Percentiles rank a stretch among this genome's conserved stretches.
phyloP scores from a whole-genome alignment of 1,140 invertebrate genomes.

The Neodiprion lecontei region DNA sequence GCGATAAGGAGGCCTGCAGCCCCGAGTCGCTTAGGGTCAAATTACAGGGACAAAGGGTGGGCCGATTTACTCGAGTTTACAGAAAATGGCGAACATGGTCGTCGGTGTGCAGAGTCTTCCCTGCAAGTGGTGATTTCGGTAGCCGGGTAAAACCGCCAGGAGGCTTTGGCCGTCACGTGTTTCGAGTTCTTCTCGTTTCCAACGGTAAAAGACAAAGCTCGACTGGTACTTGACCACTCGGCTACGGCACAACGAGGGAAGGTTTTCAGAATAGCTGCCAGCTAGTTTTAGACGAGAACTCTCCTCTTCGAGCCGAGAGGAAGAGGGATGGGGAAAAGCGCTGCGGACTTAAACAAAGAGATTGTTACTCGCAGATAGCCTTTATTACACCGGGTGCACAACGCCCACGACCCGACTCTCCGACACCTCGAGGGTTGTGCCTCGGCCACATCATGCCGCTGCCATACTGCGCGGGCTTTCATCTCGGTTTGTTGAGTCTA shows the following conservation, averaged over 20 bases:
- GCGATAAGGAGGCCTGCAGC: no score
- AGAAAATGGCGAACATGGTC: no score
- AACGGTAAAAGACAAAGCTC: conserved; percentile 4
- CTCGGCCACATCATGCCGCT: no score
- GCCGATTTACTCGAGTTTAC: no score
- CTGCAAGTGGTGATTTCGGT: no score
- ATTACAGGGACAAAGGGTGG: no score
- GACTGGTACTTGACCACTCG: not conserved
- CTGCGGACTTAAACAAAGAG: not conserved
- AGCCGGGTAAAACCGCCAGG: not conserved
- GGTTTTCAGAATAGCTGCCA: not conserved
- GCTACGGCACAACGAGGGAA: not conserved
- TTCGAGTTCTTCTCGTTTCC: not conserved
- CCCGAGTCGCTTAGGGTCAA: no score
- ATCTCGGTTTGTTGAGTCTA: not conserved
- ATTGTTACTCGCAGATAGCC: not conserved
- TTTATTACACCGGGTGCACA: not conserved
- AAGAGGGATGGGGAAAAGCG: not conserved
- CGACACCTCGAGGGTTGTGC: not conserved
- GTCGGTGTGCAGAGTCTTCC: no score
- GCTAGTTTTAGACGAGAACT: not conserved
- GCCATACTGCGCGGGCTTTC: not conserved
- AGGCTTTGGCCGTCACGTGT: not conserved
- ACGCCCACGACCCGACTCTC: not conserved
- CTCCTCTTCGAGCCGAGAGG: not conserved